Percentiles rank a stretch among this genome's conserved stretches.
phyloP scores from a whole-genome alignment of 2,797 vertebrate species.

The Malacoraja senta region DNA sequence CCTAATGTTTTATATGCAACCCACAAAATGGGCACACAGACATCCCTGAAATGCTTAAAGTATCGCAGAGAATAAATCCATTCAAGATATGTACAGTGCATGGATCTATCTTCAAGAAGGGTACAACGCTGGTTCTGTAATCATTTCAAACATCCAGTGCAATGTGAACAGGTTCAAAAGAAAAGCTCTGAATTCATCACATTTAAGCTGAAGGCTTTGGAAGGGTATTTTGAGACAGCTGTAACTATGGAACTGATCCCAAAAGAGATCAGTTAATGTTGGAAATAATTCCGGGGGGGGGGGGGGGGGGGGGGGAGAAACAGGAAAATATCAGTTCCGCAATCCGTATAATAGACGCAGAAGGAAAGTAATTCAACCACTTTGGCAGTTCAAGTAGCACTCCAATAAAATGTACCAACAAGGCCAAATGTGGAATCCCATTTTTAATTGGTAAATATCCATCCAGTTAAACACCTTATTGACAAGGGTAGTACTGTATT shows the following conservation, averaged over 20 bases:
- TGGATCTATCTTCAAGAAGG: not conserved
- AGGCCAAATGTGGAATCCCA: not conserved
- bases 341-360: not conserved
- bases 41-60: not conserved
- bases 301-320: too few relatives aligned
- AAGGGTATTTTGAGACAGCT: not conserved
- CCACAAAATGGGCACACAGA: not conserved
- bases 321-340: not conserved
- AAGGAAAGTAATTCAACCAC: not conserved
- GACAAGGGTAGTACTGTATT: not conserved
- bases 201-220: not conserved
- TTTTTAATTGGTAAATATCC: slow-evolving; percentile 12
- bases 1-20: not conserved
- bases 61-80: not conserved
- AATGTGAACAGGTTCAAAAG: not conserved
- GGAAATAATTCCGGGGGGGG: not conserved
- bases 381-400: not conserved
- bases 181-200: not conserved
- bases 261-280: not conserved
- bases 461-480: not conserved
- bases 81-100: not conserved
- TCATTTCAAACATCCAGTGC: not conserved
- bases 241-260: not conserved
- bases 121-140: not conserved
- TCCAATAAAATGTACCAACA: not conserved